Conservation (phyloP, 2,797 vertebrate species). For the Nasua narica region DNA sequence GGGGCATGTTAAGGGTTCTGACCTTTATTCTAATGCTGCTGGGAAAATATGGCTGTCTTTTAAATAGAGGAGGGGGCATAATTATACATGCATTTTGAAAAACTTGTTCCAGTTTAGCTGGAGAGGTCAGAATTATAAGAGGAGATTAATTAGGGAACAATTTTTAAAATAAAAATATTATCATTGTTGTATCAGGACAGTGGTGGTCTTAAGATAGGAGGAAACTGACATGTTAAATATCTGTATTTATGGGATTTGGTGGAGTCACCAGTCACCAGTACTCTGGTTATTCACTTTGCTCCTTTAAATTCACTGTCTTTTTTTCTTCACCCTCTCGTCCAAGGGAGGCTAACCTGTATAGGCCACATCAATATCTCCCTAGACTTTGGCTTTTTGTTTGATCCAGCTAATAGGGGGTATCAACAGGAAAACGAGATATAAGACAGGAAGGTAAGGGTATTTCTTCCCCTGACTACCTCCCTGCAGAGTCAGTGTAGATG, state of each 20-base stretch:
- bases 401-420: not conserved
- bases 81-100: not conserved
- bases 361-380: not conserved
- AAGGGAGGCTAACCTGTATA: not conserved
- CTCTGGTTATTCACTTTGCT: not conserved
- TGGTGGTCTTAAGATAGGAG: not conserved
- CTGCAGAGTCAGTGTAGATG: not conserved
- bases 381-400: not conserved
- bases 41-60: not conserved
- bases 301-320: not conserved
- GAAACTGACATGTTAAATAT: not conserved
- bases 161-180: not conserved
- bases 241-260: not conserved
- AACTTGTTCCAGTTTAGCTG: not conserved
- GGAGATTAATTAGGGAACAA: not conserved
- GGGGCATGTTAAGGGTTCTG: not conserved
- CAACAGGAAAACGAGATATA: not conserved
- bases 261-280: not conserved
- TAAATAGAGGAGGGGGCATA: not conserved
- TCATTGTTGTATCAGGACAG: too few species aligned
- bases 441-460: not conserved
- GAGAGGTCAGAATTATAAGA: not conserved
- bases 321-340: not conserved
- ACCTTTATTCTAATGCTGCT: not conserved
- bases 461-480: not conserved